Evolutionary conservation across 2,888 invertebrate species (phyloP).

Genomic region (Agrilus cyanescens): DNA sequence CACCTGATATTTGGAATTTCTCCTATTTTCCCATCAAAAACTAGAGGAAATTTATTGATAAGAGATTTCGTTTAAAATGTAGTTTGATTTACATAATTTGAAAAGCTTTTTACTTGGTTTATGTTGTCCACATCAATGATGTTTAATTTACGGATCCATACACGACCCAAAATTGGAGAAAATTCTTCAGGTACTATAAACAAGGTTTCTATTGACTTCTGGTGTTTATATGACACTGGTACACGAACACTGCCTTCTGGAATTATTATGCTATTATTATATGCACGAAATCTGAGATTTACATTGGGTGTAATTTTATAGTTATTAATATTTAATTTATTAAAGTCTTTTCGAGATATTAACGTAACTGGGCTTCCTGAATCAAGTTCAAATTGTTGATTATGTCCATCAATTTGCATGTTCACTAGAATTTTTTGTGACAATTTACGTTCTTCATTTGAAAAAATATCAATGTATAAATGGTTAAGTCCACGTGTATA

Average conservation of each 20-base stretch:
- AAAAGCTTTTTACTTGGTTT: not conserved
- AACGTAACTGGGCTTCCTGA: not conserved
- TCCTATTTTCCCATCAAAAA: conserved; percentile 2
- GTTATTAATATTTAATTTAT: not conserved
- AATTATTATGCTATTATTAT: not conserved
- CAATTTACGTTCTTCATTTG: not conserved
- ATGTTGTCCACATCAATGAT: not conserved
- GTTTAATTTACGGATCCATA: not conserved
- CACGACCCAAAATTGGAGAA: not conserved
- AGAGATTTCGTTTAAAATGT: too few species aligned
- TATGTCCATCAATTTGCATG: not conserved
- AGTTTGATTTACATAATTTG: not conserved
- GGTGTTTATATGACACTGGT: not conserved
- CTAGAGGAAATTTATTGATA: not conserved
- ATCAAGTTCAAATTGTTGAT: conserved; percentile 1
- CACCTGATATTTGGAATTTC: not conserved
- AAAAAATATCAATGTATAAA: too few species aligned
- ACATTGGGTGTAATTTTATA: not conserved
- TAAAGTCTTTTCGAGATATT: not conserved
- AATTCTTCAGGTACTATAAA: not conserved
- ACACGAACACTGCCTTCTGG: not conserved
- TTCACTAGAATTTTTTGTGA: not conserved
- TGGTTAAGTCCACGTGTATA: too few species aligned
- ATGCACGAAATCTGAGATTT: not conserved
- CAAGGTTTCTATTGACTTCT: not conserved